A percentile compares a stretch with the other conserved stretches of the same genome.
Evolutionary conservation across 2,113 vertebrate species (phyloP).

Genomic region (Gavialis gangeticus): DNA sequence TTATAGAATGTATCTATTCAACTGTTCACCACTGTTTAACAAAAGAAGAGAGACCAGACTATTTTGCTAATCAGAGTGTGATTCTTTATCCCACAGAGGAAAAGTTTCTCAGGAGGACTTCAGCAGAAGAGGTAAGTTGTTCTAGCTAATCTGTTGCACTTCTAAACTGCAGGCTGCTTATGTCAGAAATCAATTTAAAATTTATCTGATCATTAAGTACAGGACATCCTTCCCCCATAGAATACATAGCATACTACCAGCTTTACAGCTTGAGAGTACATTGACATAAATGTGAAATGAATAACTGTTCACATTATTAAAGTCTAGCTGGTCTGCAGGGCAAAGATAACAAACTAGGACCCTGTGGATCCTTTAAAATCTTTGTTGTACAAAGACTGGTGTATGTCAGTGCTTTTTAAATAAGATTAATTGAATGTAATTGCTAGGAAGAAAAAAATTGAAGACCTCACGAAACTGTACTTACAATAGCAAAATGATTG

Average conservation of each 20-base stretch:
- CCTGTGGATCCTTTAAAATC: neutral
- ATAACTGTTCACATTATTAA: neutral
- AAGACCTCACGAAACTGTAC: neutral
- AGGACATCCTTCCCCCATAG: neutral
- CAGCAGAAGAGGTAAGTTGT: neutral
- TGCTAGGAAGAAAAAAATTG: neutral
- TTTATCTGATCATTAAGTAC: neutral
- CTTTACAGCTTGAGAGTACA: neutral
- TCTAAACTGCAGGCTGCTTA: neutral
- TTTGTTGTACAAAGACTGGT: neutral
- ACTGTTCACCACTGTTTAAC: neutral
- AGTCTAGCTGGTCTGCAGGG: neutral
- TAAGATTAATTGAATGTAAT: neutral
- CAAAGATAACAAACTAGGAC: neutral
- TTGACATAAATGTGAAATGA: neutral
- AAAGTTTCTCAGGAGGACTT: fast-evolving
- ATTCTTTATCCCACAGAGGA: neutral
- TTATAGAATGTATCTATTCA: neutral
- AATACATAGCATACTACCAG: neutral
- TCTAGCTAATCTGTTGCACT: neutral
- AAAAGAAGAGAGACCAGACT: neutral
- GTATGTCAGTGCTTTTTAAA: neutral
- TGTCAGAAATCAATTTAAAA: neutral
- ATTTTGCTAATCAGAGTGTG: neutral
- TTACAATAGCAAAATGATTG: neutral